Evolutionary conservation across 2,888 invertebrate species (phyloP).

Genomic region (Macrophya alboannulata): DNA sequence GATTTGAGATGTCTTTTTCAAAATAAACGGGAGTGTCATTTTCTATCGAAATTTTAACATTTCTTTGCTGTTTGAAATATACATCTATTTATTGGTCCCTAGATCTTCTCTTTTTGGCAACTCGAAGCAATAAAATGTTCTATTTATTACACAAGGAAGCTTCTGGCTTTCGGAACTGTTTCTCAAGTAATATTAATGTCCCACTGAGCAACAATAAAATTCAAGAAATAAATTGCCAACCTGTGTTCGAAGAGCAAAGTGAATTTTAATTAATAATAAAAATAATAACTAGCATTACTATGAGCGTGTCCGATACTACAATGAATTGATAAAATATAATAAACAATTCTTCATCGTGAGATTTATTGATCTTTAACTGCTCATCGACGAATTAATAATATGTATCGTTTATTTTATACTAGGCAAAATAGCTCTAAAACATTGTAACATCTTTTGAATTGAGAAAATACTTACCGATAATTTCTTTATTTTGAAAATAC

Average conservation of each 20-base stretch:
- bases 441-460: background rate
- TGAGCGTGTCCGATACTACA: background rate
- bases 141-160: slow-evolving; percentile 50
- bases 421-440: background rate
- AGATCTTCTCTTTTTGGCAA: slow-evolving; percentile 40
- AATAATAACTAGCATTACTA: background rate
- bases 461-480: background rate
- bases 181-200: slow-evolving; percentile 27
- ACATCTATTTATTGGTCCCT: slow-evolving; percentile 18
- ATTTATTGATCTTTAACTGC: background rate
- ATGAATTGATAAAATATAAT: background rate
- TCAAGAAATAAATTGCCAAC: background rate
- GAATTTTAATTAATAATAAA: background rate
- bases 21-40: background rate
- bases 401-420: background rate
- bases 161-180: slow-evolving; percentile 21
- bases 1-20: background rate
- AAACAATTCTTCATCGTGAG: no score
- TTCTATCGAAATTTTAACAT: slow-evolving; percentile 16
- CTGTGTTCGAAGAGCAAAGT: background rate
- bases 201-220: background rate
- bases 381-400: background rate
- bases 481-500: background rate
- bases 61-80: slow-evolving; percentile 1
- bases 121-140: slow-evolving; percentile 27